Base-by-base conservation (phyloP, 1,140 invertebrate genomes). In the Heliconius himera region DNA sequence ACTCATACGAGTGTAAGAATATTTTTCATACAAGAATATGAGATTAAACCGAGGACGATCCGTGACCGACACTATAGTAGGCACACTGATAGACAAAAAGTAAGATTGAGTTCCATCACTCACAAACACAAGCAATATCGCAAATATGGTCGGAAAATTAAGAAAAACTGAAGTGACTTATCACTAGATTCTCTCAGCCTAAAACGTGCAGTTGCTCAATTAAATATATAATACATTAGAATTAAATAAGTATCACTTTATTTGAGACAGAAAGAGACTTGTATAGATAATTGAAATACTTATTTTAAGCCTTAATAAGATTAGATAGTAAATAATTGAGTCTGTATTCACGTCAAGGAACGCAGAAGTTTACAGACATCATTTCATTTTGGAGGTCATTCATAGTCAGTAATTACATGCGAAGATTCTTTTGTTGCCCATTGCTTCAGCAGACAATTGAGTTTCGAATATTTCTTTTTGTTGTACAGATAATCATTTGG, bases 321-420 rank as follows among this genome's bases (percentile, higher is more conserved):
- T 46, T 76, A 70, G 18, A 54, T 70, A 77, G 76, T 38, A 33
- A 72, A 77, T 71, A 38, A 76, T 29, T 46, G 38, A 49, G 56
- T 66, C 60, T 66, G 22, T 66, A n/a, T 79, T 51, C 56, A 71
- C 60, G 22, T 54, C 8, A 41, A 66, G 16, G 76, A 83, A 78
- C 56, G 76, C 76, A 74, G 81, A 90, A 90, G 82, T 91, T 89
- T 89, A 84, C 89, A 91, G 91, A 92, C 90, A 79, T 89, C 83
- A 87, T 89, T 87, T 75, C 84, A 89, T 88, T 87, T 84, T 76
- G 70, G 79, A 82, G 81, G 80, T 82, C 81, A 86, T 91, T 91
- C 85, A 86, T 86, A 86, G 80, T 84, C 75, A 70, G 85, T 92
- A 91, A 90, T 92, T 90, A 90, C 83, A 90, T 87, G 85, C 85